Evolutionary conservation across 2,888 invertebrate genomes (phyloP).

Genomic region (Apamea anceps): DNA sequence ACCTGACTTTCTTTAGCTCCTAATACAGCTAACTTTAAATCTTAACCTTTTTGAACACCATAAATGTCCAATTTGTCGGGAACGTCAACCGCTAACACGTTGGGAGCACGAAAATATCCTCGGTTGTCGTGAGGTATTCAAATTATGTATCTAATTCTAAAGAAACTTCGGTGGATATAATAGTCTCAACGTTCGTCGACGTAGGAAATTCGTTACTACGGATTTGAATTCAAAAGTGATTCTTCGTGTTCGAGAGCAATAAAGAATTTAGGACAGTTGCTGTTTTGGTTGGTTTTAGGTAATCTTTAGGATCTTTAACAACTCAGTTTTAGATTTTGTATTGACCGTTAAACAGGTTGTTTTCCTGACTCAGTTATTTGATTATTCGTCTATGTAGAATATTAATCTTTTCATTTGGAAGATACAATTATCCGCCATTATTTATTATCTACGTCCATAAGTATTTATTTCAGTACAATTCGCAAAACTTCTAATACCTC

Average conservation of each 20-base stretch:
- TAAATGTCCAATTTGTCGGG: conserved; percentile 59
- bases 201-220: conserved; percentile 47
- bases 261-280: conserved; percentile 36
- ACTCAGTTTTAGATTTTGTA: background rate
- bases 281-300: conserved; percentile 17
- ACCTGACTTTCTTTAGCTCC: conserved; percentile 85
- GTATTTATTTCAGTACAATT: background rate
- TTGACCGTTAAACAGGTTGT: conserved; percentile 6
- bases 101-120: conserved; percentile 63
- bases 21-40: conserved; percentile 68
- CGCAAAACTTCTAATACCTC: background rate
- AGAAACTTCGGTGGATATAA: conserved; percentile 50
- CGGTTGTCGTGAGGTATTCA: conserved; percentile 50
- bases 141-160: conserved; percentile 52
- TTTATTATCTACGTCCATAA: background rate
- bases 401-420: background rate
- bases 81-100: conserved; percentile 51
- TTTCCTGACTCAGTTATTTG: conserved; percentile 7
- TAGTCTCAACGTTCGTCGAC: conserved; percentile 36
- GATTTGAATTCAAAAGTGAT: conserved; percentile 40
- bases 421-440: background rate
- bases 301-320: background rate
- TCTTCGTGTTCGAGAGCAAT: conserved; percentile 43
- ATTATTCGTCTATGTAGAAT: conserved; percentile 7
- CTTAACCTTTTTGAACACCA: conserved; percentile 59